These are phyloP conservation scores for Scaptomyza polygonia DNA, from an alignment of 2,888 invertebrate genomes.

Conservation along the genomic window DNA sequence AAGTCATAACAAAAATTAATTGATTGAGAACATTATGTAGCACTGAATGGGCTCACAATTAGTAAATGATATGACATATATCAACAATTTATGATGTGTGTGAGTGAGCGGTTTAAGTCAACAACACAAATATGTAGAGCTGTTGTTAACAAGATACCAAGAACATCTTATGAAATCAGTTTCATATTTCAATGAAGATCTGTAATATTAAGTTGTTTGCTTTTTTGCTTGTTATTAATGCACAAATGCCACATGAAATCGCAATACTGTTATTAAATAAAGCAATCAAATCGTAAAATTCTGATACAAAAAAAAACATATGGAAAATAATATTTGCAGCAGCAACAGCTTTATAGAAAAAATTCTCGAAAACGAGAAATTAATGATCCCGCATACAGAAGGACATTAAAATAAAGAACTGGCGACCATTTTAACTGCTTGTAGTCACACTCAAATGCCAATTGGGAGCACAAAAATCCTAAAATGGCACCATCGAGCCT, in stretches of 20 bases:
- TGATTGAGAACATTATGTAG: slow-evolving; percentile 61
- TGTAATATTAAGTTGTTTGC: too few species aligned
- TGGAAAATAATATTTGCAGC: background rate
- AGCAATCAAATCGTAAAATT: background rate
- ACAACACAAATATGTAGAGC: background rate
- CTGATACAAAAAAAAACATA: slow-evolving; percentile 4
- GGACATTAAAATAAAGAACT: slow-evolving; percentile 27
- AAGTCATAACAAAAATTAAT: slow-evolving; percentile 57
- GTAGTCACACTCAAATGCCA: slow-evolving; percentile 17
- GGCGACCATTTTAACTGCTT: slow-evolving; percentile 33
- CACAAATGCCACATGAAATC: background rate
- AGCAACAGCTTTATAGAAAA: background rate
- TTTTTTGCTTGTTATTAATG: too few species aligned
- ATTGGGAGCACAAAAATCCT: slow-evolving; percentile 26
- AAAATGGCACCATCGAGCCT: slow-evolving; percentile 45
- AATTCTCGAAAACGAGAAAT: slow-evolving; percentile 12
- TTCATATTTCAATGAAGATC: too few species aligned
- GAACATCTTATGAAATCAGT: background rate
- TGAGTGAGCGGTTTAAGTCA: background rate
- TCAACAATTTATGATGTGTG: background rate
- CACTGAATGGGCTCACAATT: slow-evolving; percentile 19
- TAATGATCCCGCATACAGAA: slow-evolving; percentile 41
- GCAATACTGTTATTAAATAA: background rate
- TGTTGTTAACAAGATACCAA: background rate
- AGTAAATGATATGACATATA: slow-evolving; percentile 4